phyloP scores from a whole-genome alignment of 1,140 invertebrate genomes.

The Pararge aegeria region DNA sequence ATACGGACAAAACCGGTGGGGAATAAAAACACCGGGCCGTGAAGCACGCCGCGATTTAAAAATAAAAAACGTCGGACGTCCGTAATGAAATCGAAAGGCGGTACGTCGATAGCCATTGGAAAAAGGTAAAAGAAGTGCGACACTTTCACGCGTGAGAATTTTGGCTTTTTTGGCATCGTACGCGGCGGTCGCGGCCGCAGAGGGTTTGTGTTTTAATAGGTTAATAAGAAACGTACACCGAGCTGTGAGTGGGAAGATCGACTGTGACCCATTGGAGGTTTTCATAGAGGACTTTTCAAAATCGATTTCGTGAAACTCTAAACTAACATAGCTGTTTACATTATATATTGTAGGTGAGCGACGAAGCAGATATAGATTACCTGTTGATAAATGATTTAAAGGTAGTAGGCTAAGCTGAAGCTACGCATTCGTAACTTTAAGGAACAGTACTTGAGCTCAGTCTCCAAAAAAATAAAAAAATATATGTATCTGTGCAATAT shows the following conservation, averaged over 20 bases:
- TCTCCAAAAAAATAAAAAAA: too few species aligned
- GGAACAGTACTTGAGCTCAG: too few species aligned
- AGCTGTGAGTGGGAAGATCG: neutral
- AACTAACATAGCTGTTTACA: too few species aligned
- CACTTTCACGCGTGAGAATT: constrained; percentile 78
- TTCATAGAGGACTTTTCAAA: neutral
- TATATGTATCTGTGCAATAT: too few species aligned
- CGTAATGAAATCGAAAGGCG: constrained; percentile 79
- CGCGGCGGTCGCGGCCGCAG: constrained; percentile 42
- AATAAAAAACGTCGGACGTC: constrained; percentile 75
- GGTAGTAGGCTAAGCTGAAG: too few species aligned
- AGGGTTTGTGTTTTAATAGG: constrained; percentile 48
- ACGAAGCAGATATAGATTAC: too few species aligned
- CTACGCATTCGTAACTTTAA: too few species aligned
- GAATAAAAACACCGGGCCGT: constrained; percentile 59
- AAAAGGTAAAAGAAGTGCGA: constrained; percentile 73
- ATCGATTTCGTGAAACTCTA: too few species aligned
- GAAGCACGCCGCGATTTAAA: constrained; percentile 74
- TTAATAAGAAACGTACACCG: constrained; percentile 48
- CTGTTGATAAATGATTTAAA: too few species aligned
- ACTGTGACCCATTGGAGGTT: neutral
- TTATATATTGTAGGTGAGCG: too few species aligned
- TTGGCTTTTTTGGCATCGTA: constrained; percentile 67
- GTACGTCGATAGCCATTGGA: constrained; percentile 76
- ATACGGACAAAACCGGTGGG: constrained; percentile 59